These are phyloP conservation scores for Eilema caniola DNA, from an alignment of 2,888 invertebrate genomes.

Conservation along the genomic window DNA sequence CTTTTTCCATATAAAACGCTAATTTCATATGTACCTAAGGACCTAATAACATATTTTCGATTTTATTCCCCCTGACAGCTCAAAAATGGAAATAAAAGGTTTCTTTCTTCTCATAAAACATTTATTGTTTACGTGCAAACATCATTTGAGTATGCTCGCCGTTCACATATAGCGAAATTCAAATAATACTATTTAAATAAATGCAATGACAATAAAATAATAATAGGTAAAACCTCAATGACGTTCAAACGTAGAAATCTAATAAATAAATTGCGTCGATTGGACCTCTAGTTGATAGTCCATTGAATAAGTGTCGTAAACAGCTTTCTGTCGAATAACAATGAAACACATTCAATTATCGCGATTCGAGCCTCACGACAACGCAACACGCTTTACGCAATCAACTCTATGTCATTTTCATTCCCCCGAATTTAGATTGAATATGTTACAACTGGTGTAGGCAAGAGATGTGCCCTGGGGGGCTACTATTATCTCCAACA, in stretches of 20 bases:
- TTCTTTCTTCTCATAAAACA: not conserved
- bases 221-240: not conserved
- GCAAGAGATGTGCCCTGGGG: not conserved
- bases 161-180: not conserved
- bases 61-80: too few relatives aligned
- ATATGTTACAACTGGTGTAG: not conserved
- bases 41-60: too few relatives aligned
- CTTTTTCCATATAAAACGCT: too few relatives aligned
- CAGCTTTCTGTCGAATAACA: conserved; percentile 20
- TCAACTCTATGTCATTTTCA: conserved; percentile 10
- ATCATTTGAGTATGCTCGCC: not conserved
- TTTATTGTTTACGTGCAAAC: not conserved
- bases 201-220: not conserved
- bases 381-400: conserved; percentile 9
- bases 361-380: conserved; percentile 12
- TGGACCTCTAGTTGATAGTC: not conserved
- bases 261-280: not conserved
- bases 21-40: too few relatives aligned
- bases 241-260: not conserved
- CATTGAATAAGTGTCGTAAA: conserved; percentile 22
- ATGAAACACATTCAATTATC: conserved; percentile 24
- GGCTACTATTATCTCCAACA: too few relatives aligned
- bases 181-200: not conserved
- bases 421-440: conserved; percentile 10
- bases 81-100: not conserved